Conservation (phyloP, 2,888 invertebrate genomes). For the Chalcis sispes region DNA sequence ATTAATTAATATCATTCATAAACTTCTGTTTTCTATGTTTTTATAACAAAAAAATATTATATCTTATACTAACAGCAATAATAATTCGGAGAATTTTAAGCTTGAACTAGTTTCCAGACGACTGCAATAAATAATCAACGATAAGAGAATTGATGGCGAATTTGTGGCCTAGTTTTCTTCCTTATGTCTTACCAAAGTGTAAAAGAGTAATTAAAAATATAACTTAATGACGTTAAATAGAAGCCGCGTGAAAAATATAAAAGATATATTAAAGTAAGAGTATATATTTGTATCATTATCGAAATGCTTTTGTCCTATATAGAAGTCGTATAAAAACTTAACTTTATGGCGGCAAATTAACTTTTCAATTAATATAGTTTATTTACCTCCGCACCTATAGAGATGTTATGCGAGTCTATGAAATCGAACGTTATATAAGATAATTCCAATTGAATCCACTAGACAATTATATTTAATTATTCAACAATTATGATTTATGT, state of each 20-base stretch:
- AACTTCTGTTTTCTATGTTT: no score
- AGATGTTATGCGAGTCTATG: conserved; percentile 1
- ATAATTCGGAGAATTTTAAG: neutral
- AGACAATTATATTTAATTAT: conserved; percentile 38
- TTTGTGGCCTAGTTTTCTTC: neutral
- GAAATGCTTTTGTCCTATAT: conserved; percentile 10
- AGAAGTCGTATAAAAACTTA: neutral
- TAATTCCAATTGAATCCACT: conserved; percentile 29
- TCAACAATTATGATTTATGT: conserved; percentile 13
- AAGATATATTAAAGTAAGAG: conserved; percentile 3
- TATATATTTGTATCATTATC: neutral
- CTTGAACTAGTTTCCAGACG: neutral
- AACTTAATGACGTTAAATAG: neutral
- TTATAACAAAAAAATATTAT: no score
- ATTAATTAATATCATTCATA: no score
- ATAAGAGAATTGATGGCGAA: conserved; percentile 1
- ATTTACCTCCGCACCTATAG: neutral
- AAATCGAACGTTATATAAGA: conserved; percentile 35
- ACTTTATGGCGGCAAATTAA: conserved; percentile 18
- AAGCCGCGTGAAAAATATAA: neutral
- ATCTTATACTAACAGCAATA: neutral
- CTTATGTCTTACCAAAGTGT: neutral
- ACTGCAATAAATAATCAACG: neutral
- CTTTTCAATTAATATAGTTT: conserved; percentile 44
- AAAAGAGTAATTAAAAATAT: conserved; percentile 1